Evolutionary conservation across 2,797 vertebrate species (phyloP).

Genomic region (Clarias pachynema): DNA sequence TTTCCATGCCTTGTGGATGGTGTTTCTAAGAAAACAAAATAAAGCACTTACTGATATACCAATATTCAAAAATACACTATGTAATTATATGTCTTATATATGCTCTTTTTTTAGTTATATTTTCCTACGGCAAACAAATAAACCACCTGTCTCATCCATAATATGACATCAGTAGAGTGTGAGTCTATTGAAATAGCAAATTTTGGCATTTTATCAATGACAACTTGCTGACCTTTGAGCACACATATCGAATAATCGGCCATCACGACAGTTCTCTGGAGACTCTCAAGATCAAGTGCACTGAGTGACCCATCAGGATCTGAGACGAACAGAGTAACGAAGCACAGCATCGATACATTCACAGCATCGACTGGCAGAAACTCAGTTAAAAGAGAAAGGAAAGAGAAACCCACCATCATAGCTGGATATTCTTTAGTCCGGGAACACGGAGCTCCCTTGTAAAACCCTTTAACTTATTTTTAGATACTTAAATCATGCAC

Average conservation of each 20-base stretch:
- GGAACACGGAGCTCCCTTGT: slow-evolving; percentile 68
- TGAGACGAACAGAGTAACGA: slow-evolving; percentile 22
- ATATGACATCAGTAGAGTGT: no score
- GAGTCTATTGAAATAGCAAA: not conserved
- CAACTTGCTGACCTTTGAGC: not conserved
- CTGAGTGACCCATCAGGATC: not conserved
- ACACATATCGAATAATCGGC: not conserved
- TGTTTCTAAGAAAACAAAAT: not conserved
- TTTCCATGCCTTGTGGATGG: not conserved
- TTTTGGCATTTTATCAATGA: not conserved
- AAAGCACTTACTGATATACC: not conserved
- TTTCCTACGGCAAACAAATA: not conserved
- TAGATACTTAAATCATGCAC: slow-evolving; percentile 66
- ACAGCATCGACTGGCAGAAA: slow-evolving; percentile 57
- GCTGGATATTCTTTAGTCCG: slow-evolving; percentile 70
- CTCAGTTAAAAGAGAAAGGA: slow-evolving; percentile 56
- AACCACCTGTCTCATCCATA: not conserved
- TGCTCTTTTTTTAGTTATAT: not conserved
- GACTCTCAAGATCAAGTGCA: not conserved
- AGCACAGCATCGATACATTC: not conserved
- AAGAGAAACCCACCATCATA: slow-evolving; percentile 64
- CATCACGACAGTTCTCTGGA: not conserved
- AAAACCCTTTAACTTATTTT: slow-evolving; percentile 67
- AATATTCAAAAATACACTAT: not conserved
- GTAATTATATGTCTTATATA: not conserved